Evolutionary conservation across 2,113 vertebrate species (phyloP).

Genomic region (Tringa solitaria): DNA sequence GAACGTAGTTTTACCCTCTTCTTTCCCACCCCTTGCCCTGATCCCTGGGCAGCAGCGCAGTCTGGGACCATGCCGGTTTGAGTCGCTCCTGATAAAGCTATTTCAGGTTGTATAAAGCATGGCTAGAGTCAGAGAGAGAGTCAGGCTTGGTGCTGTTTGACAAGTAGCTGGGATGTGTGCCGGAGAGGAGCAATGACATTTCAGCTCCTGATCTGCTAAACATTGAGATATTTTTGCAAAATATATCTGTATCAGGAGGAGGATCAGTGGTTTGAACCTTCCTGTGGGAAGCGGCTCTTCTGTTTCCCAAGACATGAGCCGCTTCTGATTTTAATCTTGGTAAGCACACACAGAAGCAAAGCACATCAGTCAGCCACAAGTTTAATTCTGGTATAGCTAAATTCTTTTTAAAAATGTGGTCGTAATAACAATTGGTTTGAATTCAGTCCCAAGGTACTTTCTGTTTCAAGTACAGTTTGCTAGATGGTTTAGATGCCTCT

Average conservation of each 20-base stretch:
- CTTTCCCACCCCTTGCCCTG: neutral
- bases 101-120: neutral
- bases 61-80: fast-evolving
- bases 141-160: neutral
- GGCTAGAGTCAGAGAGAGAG: neutral
- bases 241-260: neutral
- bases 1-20: neutral
- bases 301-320: neutral
- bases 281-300: neutral
- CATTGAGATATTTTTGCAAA: neutral
- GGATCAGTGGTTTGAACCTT: neutral
- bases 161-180: neutral
- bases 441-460: neutral
- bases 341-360: neutral
- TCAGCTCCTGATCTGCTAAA: neutral
- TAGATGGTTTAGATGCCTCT: neutral
- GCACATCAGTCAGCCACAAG: neutral
- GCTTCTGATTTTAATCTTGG: neutral
- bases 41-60: neutral
- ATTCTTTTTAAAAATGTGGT: neutral
- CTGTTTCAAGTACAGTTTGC: neutral
- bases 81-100: neutral
- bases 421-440: neutral
- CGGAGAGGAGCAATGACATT: neutral
- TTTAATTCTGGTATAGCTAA: neutral